Base-by-base conservation (phyloP, 2,113 vertebrate genomes). In the Aptenodytes patagonicus region DNA sequence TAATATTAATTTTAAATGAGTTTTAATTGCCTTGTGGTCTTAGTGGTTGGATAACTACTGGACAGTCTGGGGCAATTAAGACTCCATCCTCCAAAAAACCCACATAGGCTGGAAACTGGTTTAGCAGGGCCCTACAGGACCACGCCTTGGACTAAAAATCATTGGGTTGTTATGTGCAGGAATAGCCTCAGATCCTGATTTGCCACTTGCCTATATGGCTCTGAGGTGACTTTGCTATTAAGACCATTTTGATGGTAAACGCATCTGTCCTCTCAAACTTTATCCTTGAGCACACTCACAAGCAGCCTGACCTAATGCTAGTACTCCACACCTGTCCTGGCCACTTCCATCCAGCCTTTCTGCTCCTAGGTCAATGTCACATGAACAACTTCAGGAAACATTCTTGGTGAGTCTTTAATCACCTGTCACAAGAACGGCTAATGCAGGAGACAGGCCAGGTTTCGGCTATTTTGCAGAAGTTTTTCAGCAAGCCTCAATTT, bases 321-420 rank as follows among this genome's bases (percentile, higher is more conserved):
- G 36, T 13, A 64, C 15, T 77, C 21, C 26, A 47, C 0, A 0
- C 4, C 13, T 64, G 17, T 47, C 38, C 26, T 47, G 17, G 9
- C 22, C 11, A 4, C 24, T 40, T 75, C 29, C 29, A 52, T 25
- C 9, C 44, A 51, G 8, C 11, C 26, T 29, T 40, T 38, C 17
- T 32, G 14, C 11, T 18, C 20, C 11, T 24, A 14, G 6, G 9
- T 20, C 28, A 40, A 18, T 13, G 6, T 34, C 36, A 28, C 2
- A 8, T 1, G 3, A 70, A 29, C 4, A 91, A 34, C 16, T 69
- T 57, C 24, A 70, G 11, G 34, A 77, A 77, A n/a, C 18, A 4
- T 62, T 68, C n/a, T 55, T 60, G 34, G 17, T 8, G 7, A 64
- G 29, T 52, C 18, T 13, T 79, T 79, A 3, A 32, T 13, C 17